Evolutionary conservation across 2,888 invertebrate genomes (phyloP).

Genomic region (Aporophyla lueneburgensis): DNA sequence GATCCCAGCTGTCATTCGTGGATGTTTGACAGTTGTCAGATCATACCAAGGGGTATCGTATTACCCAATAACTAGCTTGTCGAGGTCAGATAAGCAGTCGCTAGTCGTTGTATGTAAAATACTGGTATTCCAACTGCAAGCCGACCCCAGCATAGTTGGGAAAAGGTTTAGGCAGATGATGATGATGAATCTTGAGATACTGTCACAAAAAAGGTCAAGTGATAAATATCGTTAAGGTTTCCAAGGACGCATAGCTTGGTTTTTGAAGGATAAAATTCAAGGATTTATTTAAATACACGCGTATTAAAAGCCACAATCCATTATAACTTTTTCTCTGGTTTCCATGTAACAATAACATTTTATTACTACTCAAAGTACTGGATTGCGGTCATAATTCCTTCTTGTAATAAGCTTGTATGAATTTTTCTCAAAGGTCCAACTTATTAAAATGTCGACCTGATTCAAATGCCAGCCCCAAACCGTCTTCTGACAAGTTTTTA

Average conservation of each 20-base stretch:
- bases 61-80: too few species aligned
- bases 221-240: neutral
- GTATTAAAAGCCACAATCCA: neutral
- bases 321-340: constrained; percentile 10
- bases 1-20: too few species aligned
- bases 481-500: constrained; percentile 55
- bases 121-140: too few species aligned
- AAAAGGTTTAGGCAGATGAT: too few species aligned
- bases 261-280: neutral
- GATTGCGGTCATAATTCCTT: constrained; percentile 16
- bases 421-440: constrained; percentile 34
- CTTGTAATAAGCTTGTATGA: constrained; percentile 40
- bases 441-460: constrained; percentile 53
- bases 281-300: neutral
- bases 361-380: constrained; percentile 7
- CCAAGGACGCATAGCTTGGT: neutral
- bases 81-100: too few species aligned
- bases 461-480: constrained; percentile 53
- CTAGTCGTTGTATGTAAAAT: too few species aligned
- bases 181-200: constrained; percentile 3
- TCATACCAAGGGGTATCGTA: too few species aligned
- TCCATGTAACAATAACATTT: constrained; percentile 29
- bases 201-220: neutral
- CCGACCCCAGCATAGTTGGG: too few species aligned
- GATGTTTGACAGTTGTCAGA: too few species aligned